Evolutionary conservation across 1,140 invertebrate genomes (phyloP).

Genomic region (Musca vetustissima): DNA sequence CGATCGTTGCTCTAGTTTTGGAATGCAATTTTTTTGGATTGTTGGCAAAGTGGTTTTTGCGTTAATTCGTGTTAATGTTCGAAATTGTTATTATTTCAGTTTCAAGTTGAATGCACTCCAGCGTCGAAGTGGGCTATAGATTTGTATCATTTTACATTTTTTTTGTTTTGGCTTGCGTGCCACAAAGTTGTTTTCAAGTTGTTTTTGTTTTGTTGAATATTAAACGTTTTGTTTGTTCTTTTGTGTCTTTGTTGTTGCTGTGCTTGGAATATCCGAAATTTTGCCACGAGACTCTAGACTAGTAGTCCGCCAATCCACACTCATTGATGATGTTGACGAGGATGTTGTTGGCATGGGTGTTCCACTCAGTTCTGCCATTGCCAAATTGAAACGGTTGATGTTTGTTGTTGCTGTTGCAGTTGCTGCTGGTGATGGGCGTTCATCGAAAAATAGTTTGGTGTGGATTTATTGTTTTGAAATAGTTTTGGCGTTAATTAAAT

Average conservation of each 20-base stretch:
- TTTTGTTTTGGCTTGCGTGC: conserved; percentile 10
- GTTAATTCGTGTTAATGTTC: not conserved
- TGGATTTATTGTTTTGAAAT: no score
- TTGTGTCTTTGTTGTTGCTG: not conserved
- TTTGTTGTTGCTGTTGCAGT: no score
- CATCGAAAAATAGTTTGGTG: no score
- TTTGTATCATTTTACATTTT: not conserved
- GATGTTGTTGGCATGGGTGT: no score
- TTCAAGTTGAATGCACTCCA: conserved; percentile 16
- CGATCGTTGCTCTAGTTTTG: conserved; percentile 9
- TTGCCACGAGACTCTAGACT: no score
- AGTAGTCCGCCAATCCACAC: no score
- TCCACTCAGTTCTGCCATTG: no score
- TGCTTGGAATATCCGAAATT: no score
- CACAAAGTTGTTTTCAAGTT: not conserved
- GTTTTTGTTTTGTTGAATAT: conserved; percentile 6
- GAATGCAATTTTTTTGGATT: not conserved
- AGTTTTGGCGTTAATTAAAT: no score
- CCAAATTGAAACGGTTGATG: no score
- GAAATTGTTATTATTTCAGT: not conserved
- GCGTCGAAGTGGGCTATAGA: not conserved
- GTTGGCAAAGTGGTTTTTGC: not conserved
- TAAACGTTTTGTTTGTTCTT: not conserved
- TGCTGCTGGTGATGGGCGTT: no score
- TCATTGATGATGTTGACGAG: no score